Base-by-base conservation (phyloP, 2,797 vertebrate species). In the Cossypha dichroa region DNA sequence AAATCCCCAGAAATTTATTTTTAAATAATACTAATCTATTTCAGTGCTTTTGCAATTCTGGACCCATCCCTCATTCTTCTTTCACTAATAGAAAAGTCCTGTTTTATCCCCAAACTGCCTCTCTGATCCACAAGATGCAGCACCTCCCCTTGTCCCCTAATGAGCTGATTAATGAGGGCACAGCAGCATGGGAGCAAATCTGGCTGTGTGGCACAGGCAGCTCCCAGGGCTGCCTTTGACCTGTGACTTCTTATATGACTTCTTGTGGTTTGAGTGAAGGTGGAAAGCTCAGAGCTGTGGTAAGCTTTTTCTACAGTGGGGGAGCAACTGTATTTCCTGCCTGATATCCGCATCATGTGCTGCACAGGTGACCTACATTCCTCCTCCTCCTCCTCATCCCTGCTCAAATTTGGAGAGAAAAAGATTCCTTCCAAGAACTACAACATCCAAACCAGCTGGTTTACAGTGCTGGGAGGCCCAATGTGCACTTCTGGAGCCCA, bases 311-410 rank as follows among this genome's bases (percentile, higher is more conserved):
- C 97, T 96, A 95, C 96, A 43, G 59, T 92, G 87, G 89, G 94
- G 90, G 88, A 97, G 97, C 96, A 95, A 91, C 96, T 96, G 95
- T 92, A 78, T 95, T 98, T 98, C 97, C 98, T 98, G 97, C 97
- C 97, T 52, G 52, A 79, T 88, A 45, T 70, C 70, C 0, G 51
- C 90, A 97, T 94, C 97, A 97, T 15, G 23, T 96, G 95, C 64
- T 58, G 45, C 38, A 54, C 31, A 74, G 74, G 40, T 96, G 96
- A 93, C 96, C 94, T 96, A 95, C 67, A 97, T 96, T 94, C 60
- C 68, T 79, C 60, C 60, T 75, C 23, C 49, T 80, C 59, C 62
- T 78, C 55, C 40, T 89, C 51, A 41, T 76, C 62, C 54, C 34
- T 51, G 36, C 40, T 58, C 41, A 15, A 6, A 41, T 81, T 73